Percentiles rank a stretch among this genome's conserved stretches.
These are phyloP conservation scores for Xanthia togata DNA, from an alignment of 2,888 invertebrate genomes.

Conservation along the genomic window DNA sequence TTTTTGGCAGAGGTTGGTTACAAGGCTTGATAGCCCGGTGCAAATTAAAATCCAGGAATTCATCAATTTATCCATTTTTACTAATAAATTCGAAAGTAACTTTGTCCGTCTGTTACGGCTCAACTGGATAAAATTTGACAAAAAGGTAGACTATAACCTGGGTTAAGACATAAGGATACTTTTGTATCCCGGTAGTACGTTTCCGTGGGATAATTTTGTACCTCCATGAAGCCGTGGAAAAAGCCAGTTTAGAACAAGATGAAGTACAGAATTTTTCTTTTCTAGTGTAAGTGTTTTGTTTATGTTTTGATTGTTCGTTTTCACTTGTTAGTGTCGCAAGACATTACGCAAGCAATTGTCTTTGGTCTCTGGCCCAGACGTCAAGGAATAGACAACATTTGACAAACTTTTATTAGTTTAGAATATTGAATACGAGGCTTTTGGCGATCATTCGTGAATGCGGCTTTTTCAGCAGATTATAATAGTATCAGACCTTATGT, in stretches of 20 bases:
- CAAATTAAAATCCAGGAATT: background rate
- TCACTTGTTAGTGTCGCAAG: too few species aligned
- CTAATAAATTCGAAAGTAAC: background rate
- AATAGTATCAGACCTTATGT: background rate
- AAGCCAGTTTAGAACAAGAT: background rate
- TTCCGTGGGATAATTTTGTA: background rate
- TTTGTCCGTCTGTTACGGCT: background rate
- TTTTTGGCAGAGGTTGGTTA: background rate
- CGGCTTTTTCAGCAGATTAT: too few species aligned
- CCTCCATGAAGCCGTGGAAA: background rate
- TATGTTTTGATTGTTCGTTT: too few species aligned
- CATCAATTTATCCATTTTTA: background rate
- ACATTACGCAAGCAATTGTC: too few species aligned
- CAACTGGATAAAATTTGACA: background rate
- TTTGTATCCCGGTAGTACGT: background rate
- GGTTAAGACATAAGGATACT: background rate
- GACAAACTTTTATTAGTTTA: too few species aligned
- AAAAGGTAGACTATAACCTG: too few species aligned
- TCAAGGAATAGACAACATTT: too few species aligned
- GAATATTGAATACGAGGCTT: too few species aligned
- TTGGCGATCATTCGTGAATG: too few species aligned
- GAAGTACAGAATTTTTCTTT: background rate
- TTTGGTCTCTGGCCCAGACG: too few species aligned
- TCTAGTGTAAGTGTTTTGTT: too few species aligned
- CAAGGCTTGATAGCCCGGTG: background rate